These are phyloP conservation scores for Drosophila mercatorum DNA, from an alignment of 2,888 invertebrate species.

Conservation along the genomic window DNA sequence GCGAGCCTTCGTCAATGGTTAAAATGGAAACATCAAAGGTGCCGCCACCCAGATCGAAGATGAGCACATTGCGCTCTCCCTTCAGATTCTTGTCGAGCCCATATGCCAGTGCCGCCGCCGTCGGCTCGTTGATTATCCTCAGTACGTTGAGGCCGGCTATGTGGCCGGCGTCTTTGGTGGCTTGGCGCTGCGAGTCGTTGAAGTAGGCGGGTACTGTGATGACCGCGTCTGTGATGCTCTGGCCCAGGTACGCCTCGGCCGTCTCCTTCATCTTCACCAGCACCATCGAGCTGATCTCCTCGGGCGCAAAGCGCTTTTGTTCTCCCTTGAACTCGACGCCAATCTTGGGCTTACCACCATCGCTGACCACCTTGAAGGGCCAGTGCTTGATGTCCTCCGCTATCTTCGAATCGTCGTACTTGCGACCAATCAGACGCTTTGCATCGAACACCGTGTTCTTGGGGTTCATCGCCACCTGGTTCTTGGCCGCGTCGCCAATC, in stretches of 20 bases:
- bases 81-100: slow-evolving; percentile 40
- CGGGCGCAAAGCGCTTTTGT: slow-evolving; percentile 93
- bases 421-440: slow-evolving; percentile 96
- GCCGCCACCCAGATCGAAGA: slow-evolving; percentile 28
- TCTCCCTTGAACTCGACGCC: slow-evolving; percentile 95
- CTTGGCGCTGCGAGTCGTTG: slow-evolving; percentile 31
- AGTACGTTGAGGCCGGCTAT: slow-evolving; percentile 36
- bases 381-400: slow-evolving; percentile 97
- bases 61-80: slow-evolving; percentile 36
- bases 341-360: slow-evolving; percentile 92
- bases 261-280: slow-evolving; percentile 96
- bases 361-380: slow-evolving; percentile 95
- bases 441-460: slow-evolving; percentile 97
- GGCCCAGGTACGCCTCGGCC: slow-evolving; percentile 94
- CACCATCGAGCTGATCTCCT: slow-evolving; percentile 96
- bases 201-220: slow-evolving; percentile 34
- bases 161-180: slow-evolving; percentile 34
- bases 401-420: slow-evolving; percentile 93
- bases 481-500: slow-evolving; percentile 90
- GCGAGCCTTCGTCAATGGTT: slow-evolving; percentile 29
- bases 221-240: slow-evolving; percentile 92
- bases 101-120: slow-evolving; percentile 35
- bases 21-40: slow-evolving; percentile 40
- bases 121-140: slow-evolving; percentile 36
- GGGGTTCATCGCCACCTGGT: slow-evolving; percentile 94